A percentile compares a stretch with the other conserved stretches of the same genome.
These are phyloP conservation scores for Mormyrops attenuatus DNA, from an alignment of 2,797 vertebrate species.

Conservation along the genomic window DNA sequence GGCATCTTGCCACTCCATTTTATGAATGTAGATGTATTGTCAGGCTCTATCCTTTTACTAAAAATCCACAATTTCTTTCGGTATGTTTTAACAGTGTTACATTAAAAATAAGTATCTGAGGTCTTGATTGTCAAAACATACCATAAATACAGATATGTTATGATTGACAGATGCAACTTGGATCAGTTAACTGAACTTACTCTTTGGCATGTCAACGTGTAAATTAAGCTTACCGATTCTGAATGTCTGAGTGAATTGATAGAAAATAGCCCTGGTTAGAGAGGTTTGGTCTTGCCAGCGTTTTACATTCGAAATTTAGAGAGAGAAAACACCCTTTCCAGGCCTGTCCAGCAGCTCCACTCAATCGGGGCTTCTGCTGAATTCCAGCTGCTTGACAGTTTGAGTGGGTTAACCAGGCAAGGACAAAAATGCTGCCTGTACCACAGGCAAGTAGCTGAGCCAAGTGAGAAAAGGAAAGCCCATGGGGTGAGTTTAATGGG, in stretches of 20 bases:
- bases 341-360: slow-evolving; percentile 16
- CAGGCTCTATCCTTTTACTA: background rate
- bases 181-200: background rate
- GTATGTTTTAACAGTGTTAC: background rate
- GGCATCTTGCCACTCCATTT: background rate
- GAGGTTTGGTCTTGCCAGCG: slow-evolving; percentile 20
- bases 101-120: background rate
- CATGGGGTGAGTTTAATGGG: background rate
- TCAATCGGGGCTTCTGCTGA: slow-evolving; percentile 18
- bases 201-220: background rate
- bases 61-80: background rate
- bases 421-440: slow-evolving; percentile 13
- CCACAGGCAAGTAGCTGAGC: slow-evolving; percentile 25
- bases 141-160: background rate
- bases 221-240: background rate
- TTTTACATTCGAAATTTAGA: slow-evolving; percentile 19
- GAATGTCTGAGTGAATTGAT: slow-evolving; percentile 7
- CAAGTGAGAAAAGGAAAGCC: slow-evolving; percentile 26
- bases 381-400: slow-evolving; percentile 32
- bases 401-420: background rate
- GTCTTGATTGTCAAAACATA: background rate
- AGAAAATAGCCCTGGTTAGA: slow-evolving; percentile 16
- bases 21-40: background rate
- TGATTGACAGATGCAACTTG: background rate
- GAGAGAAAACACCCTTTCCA: background rate